Percentiles rank a stretch among this genome's conserved stretches.
phyloP scores from a whole-genome alignment of 2,113 vertebrate genomes.

The Tympanuchus pallidicinctus region DNA sequence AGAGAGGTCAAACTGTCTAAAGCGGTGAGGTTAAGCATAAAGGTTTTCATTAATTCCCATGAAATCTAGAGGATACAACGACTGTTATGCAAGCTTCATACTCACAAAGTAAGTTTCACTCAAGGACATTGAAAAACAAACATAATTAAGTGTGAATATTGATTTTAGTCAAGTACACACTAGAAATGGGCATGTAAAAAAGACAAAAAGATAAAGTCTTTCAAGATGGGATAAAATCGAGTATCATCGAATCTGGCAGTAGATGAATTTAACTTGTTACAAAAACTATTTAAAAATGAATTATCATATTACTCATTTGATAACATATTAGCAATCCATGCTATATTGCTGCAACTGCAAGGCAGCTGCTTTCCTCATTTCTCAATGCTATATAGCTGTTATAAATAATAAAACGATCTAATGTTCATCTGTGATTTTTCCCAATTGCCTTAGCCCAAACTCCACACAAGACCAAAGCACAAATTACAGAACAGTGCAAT shows the following conservation, averaged over 20 bases:
- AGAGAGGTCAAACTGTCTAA: neutral
- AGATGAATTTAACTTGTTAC: slow-evolving; percentile 57
- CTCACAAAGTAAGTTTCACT: neutral
- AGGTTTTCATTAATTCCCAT: neutral
- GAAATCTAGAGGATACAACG: neutral
- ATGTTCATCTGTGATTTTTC: neutral
- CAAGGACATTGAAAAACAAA: neutral
- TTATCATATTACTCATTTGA: slow-evolving; percentile 60
- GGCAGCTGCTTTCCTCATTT: slow-evolving; percentile 51
- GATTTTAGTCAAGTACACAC: neutral
- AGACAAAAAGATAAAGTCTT: slow-evolving; percentile 40
- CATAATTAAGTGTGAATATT: neutral
- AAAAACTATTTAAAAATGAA: slow-evolving; percentile 48
- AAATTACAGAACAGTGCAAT: neutral
- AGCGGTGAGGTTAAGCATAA: neutral
- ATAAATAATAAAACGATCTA: slow-evolving; percentile 11
- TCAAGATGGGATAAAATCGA: slow-evolving; percentile 50
- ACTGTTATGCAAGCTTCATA: neutral
- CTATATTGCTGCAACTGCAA: slow-evolving; percentile 39
- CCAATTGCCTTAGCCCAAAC: neutral
- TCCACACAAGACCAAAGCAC: neutral
- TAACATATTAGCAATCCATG: slow-evolving; percentile 55
- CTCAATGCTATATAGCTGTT: slow-evolving; percentile 10
- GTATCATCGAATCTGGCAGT: slow-evolving; percentile 35
- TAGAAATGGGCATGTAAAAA: slow-evolving; percentile 9